Percentiles rank a stretch among this genome's conserved stretches.
Evolutionary conservation across 2,797 vertebrate genomes (phyloP).

Genomic region (Tachyglossus aculeatus): DNA sequence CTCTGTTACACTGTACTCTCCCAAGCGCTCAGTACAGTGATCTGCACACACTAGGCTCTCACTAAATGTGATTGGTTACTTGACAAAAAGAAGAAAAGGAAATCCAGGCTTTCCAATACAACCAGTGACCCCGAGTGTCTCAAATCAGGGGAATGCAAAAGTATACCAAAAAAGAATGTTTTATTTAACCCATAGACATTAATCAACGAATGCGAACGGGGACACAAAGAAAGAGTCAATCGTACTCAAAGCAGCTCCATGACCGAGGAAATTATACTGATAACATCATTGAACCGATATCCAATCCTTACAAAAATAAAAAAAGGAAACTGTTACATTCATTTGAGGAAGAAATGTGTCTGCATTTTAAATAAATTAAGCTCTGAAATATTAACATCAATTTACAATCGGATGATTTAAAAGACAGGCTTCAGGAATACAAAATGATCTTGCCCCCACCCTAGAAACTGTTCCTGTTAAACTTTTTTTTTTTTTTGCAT

Average conservation of each 20-base stretch:
- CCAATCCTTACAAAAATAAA: conserved; percentile 68
- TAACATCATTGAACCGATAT: conserved; percentile 32
- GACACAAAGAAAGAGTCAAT: conserved; percentile 6
- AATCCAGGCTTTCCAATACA: not conserved
- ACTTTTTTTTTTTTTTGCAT: conserved; percentile 41
- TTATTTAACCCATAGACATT: conserved; percentile 59
- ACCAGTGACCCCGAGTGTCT: not conserved
- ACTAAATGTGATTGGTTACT: no score
- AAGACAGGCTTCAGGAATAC: conserved; percentile 17
- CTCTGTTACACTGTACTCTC: no score
- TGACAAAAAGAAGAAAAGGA: not conserved
- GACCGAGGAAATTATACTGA: conserved; percentile 37
- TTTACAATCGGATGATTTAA: conserved; percentile 57
- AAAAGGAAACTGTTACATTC: conserved; percentile 51
- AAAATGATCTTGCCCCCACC: conserved; percentile 34
- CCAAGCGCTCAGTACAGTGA: no score
- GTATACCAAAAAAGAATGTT: conserved; percentile 41
- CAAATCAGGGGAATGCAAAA: conserved; percentile 49
- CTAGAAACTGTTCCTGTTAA: conserved; percentile 31
- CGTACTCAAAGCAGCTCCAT: conserved; percentile 40
- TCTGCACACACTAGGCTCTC: no score
- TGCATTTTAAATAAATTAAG: conserved; percentile 64
- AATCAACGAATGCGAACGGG: conserved; percentile 35
- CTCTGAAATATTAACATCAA: conserved; percentile 55
- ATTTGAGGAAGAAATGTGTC: conserved; percentile 40